Percentiles rank a stretch among this genome's conserved stretches.
Evolutionary conservation across 2,113 vertebrate species (phyloP).

Genomic region (Psilopogon haemacephalus): DNA sequence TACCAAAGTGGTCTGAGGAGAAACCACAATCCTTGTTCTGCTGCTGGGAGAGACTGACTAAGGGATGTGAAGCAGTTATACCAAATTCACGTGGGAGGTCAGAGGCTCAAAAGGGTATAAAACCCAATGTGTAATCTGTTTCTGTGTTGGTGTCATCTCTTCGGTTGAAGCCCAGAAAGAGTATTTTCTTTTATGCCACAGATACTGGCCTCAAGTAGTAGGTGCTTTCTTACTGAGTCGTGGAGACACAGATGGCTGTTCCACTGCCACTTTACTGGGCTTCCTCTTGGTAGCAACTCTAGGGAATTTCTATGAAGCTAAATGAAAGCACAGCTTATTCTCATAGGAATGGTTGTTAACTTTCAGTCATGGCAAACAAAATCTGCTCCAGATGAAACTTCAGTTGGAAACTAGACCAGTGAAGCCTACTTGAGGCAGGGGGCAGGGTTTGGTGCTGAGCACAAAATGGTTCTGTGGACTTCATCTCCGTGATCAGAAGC

Average conservation of each 20-base stretch:
- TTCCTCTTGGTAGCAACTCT: neutral
- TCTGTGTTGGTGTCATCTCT: accelerated
- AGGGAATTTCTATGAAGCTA: neutral
- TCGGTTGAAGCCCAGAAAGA: neutral
- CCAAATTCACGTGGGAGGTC: neutral
- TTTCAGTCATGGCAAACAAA: neutral
- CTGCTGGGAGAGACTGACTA: neutral
- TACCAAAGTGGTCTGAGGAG: neutral
- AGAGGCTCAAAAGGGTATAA: neutral
- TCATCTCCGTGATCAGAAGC: neutral
- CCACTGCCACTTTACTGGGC: neutral
- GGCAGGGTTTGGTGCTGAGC: neutral
- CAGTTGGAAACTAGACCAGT: neutral
- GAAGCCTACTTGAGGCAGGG: neutral
- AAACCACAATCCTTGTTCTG: neutral
- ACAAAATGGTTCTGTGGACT: neutral
- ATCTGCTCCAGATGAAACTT: neutral
- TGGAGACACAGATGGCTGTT: neutral
- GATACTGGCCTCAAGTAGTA: neutral
- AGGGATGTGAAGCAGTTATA: neutral
- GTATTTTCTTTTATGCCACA: neutral
- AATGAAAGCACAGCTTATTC: neutral
- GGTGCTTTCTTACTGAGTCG: neutral
- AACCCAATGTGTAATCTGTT: neutral
- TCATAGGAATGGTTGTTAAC: neutral